These are phyloP conservation scores for Chrysina gloriosa DNA, from an alignment of 2,888 invertebrate genomes.

Conservation along the genomic window DNA sequence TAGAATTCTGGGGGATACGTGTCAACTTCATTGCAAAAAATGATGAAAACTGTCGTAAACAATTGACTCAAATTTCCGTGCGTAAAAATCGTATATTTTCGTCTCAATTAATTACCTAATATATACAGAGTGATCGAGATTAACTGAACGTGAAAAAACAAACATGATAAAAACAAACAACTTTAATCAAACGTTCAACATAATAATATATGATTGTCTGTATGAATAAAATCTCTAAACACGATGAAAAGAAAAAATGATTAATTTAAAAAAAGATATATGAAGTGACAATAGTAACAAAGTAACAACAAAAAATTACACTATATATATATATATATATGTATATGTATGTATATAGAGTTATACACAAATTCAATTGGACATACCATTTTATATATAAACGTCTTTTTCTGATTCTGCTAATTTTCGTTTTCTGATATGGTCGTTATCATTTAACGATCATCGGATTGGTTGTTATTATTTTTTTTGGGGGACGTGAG, in stretches of 20 bases:
- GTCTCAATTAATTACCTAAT: slow-evolving; percentile 3
- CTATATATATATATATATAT: slow-evolving; percentile 2
- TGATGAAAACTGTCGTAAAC: too few relatives aligned
- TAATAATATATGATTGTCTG: slow-evolving; percentile 8
- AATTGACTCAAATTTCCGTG: neutral
- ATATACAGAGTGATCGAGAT: slow-evolving; percentile 5
- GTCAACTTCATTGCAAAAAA: too few relatives aligned
- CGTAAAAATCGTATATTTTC: neutral
- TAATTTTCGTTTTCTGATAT: neutral
- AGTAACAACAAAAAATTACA: slow-evolving; percentile 20
- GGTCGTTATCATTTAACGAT: too few relatives aligned
- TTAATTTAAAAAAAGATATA: neutral
- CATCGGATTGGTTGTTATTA: neutral
- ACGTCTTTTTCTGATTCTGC: neutral
- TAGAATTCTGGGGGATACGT: too few relatives aligned
- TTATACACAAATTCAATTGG: neutral
- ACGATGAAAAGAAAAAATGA: neutral
- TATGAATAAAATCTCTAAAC: neutral
- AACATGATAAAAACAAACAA: slow-evolving; percentile 12
- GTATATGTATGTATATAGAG: slow-evolving; percentile 3
- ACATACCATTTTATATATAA: slow-evolving; percentile 9
- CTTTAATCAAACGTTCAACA: slow-evolving; percentile 12
- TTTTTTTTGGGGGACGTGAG: neutral
- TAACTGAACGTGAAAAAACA: neutral
- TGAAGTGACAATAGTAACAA: neutral